Evolutionary conservation across 2,797 vertebrate species (phyloP).

Genomic region (Zenarchopterus dispar): DNA sequence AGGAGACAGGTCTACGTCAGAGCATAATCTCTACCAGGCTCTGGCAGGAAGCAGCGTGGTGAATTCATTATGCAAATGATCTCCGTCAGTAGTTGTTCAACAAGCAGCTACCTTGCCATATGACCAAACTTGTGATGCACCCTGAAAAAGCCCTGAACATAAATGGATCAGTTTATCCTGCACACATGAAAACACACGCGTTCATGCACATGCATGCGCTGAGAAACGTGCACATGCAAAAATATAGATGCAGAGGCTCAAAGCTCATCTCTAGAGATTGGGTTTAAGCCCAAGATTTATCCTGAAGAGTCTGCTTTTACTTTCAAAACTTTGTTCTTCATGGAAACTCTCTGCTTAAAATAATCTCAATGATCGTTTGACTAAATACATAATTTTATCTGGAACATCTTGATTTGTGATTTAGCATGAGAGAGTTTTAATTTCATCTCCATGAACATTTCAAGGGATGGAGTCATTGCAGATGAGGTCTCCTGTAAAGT

Average conservation of each 20-base stretch:
- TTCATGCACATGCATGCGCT: neutral
- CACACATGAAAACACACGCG: slow-evolving; percentile 1
- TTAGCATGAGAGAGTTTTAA: too few species aligned
- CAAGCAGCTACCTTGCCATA: slow-evolving; percentile 43
- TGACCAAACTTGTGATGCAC: slow-evolving; percentile 56
- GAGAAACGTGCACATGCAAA: slow-evolving; percentile 9
- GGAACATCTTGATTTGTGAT: too few species aligned
- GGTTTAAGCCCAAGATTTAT: neutral
- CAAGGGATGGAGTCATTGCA: too few species aligned
- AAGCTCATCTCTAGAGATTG: neutral
- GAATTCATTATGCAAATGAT: slow-evolving; percentile 72
- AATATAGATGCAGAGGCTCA: neutral
- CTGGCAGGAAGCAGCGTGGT: slow-evolving; percentile 63
- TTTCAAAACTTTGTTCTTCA: too few species aligned
- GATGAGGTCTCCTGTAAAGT: too few species aligned
- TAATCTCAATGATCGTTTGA: neutral
- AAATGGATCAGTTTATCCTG: slow-evolving; percentile 10
- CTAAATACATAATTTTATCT: too few species aligned
- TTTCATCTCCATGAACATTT: too few species aligned
- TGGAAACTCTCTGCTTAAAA: too few species aligned
- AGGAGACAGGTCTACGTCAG: slow-evolving; percentile 20
- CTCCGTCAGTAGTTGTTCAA: slow-evolving; percentile 44
- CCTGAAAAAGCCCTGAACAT: slow-evolving; percentile 27
- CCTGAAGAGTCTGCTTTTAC: neutral
- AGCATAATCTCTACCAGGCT: slow-evolving; percentile 41